A percentile compares a stretch with the other conserved stretches of the same genome.
phyloP scores from a whole-genome alignment of 2,113 vertebrate species.

The Cromileptes altivelis region DNA sequence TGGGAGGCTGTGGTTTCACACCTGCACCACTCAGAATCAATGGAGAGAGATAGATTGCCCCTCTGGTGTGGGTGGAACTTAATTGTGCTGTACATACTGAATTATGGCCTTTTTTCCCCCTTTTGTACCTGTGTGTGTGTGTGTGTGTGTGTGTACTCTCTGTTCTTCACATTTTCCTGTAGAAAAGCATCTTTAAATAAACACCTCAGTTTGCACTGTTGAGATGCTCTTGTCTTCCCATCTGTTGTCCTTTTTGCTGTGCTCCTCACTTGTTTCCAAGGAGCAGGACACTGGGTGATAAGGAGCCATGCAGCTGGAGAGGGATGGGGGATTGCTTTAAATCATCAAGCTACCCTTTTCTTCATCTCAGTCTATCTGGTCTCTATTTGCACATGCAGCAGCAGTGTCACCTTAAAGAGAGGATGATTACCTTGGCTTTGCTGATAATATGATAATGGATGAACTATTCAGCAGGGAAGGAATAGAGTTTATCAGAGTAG shows the following conservation, averaged over 20 bases:
- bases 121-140: not conserved
- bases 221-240: conserved; percentile 1
- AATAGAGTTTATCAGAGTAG: not conserved
- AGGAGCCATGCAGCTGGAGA: conserved; percentile 13
- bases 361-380: conserved; percentile 21
- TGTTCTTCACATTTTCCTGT: not conserved
- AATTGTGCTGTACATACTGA: not conserved
- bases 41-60: too few relatives aligned
- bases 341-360: conserved; percentile 32
- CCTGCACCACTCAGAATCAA: too few relatives aligned
- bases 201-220: conserved; percentile 14
- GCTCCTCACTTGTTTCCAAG: conserved; percentile 28
- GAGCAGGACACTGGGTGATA: conserved; percentile 42
- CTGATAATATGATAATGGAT: not conserved
- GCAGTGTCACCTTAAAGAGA: not conserved
- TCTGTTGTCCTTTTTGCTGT: conserved; percentile 14
- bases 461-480: not conserved
- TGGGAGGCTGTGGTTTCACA: too few relatives aligned
- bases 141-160: not conserved
- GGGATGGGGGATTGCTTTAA: conserved; percentile 10
- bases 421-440: not conserved
- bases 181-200: not conserved
- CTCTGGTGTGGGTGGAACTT: too few relatives aligned
- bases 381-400: conserved; percentile 8
- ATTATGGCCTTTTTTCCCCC: not conserved